Conservation (phyloP, 2,113 vertebrate species). For the Stigmatopora nigra region DNA sequence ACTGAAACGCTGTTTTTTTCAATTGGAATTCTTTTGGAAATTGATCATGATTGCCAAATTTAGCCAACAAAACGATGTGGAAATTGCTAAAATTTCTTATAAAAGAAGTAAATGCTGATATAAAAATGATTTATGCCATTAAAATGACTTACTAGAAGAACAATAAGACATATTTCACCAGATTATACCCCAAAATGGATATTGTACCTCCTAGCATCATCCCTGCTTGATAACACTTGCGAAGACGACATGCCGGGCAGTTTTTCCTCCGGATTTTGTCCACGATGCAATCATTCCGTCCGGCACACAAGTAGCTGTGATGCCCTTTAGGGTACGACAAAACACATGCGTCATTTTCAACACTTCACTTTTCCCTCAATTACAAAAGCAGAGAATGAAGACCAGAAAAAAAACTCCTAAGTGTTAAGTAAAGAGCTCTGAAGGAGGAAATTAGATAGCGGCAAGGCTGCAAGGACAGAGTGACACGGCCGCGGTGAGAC, state of each 20-base stretch:
- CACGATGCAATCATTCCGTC: constrained; percentile 96
- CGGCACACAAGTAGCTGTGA: constrained; percentile 96
- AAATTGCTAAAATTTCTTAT: too few species aligned
- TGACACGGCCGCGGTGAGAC: constrained; percentile 68
- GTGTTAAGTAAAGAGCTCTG: constrained; percentile 22
- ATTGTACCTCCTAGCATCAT: constrained; percentile 96
- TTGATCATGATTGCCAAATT: too few species aligned
- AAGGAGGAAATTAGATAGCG: constrained; percentile 43
- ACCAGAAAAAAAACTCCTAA: constrained; percentile 8
- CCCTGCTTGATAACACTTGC: constrained; percentile 95
- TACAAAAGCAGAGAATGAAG: constrained; percentile 22
- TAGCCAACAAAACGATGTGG: too few species aligned
- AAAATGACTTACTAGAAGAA: too few species aligned
- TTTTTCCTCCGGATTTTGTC: constrained; percentile 98
- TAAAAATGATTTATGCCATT: too few species aligned
- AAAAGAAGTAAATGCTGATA: too few species aligned
- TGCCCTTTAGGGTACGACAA: constrained; percentile 72
- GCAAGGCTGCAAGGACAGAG: constrained; percentile 64
- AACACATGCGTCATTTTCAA: constrained; percentile 21
- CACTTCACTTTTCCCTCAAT: constrained; percentile 10
- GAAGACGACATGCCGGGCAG: constrained; percentile 91
- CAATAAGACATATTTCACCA: too few species aligned
- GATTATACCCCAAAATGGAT: neutral
- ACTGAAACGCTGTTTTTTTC: too few species aligned
- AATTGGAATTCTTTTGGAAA: too few species aligned